Evolutionary conservation across 2,113 vertebrate species (phyloP).

Genomic region (Pristiophorus japonicus): DNA sequence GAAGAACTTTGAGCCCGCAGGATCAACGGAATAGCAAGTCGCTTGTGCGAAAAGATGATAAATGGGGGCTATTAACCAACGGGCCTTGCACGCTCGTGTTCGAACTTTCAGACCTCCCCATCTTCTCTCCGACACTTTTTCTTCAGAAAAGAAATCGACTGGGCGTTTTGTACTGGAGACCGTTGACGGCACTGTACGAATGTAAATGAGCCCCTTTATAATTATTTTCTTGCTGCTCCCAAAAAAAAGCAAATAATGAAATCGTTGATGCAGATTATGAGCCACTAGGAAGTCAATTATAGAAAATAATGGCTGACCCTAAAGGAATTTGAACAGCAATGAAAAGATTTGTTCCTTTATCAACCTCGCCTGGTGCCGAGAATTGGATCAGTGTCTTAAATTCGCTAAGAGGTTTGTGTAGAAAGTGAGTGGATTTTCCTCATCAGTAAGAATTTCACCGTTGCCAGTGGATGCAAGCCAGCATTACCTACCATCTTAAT

Average conservation of each 20-base stretch:
- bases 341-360: background rate
- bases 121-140: background rate
- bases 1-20: background rate
- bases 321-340: background rate
- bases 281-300: background rate
- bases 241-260: background rate
- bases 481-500: background rate
- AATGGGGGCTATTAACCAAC: background rate
- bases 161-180: background rate
- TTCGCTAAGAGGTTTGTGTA: background rate
- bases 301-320: background rate
- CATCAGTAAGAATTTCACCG: background rate
- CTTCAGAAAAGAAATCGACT: background rate
- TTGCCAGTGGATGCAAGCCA: background rate
- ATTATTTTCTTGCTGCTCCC: background rate
- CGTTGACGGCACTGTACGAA: background rate
- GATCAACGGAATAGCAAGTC: background rate
- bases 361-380: background rate
- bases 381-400: background rate
- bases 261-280: background rate
- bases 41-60: background rate
- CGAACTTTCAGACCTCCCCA: background rate
- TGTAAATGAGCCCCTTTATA: background rate
- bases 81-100: background rate
- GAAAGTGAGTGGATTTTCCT: background rate